Evolutionary conservation across 2,797 vertebrate species (phyloP), one percentile per base, ranked within the genome.

Genomic region (Sebastes trivittatus): DNA sequence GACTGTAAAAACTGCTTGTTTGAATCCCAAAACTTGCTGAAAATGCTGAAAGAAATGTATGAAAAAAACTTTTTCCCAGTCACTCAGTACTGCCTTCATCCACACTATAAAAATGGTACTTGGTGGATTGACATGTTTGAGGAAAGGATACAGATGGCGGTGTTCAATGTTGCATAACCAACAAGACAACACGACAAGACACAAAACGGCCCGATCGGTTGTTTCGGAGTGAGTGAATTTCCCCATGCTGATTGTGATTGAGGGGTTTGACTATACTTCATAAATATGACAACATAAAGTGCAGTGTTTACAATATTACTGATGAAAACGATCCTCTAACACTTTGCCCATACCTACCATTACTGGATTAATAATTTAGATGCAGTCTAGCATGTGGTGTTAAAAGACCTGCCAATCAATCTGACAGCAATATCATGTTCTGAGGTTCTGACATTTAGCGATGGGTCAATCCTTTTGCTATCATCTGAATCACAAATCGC

Each of bases 371-470:
- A 82, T 81, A 38, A 79, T 89, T 52, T 49, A 56, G 20, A 64
- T 67, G 38, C 29, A 67, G 70, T 73, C 13, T 18, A 29, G 32
- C 42, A 3, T 0, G 20, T 42, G 52, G 14, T 42, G 23, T 66
- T 34, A 77, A 79, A 76, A 72, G 42, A 66, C 54, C 27, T 52
- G 67, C 32, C 84, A 71, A 29, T 85, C 49, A 72, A 30, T 73
- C 30, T 65, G 61, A 80, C 73, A 81, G 62, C 4, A 2, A 67
- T 16, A 63, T 46, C 55, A 23, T 16, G 54, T 58, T 77, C 22
- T 58, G 27, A 54, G 36, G 20, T 80, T 89, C 62, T 70, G 68
- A 88, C 70, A 73, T 84, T 81, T 72, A 72, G 14, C 16, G 23
- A 32, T 18, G 36, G 74, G 60, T 87, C 78, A 71, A 38, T 81